Evolutionary conservation across 2,113 vertebrate genomes (phyloP).

Genomic region (Montifringilla adamsi): DNA sequence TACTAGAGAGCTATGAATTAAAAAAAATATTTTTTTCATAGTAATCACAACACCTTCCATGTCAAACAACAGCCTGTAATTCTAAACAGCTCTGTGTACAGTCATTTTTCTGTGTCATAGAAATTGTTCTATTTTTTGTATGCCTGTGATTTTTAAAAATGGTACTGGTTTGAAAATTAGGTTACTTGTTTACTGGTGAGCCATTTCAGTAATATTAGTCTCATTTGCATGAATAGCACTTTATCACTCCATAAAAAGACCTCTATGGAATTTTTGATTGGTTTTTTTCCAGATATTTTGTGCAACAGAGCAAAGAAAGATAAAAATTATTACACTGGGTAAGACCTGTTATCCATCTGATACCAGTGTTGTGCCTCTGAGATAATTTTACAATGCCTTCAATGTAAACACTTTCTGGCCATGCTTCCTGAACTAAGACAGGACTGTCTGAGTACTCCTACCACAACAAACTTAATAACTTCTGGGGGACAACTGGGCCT

Average conservation of each 20-base stretch:
- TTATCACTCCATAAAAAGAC: neutral
- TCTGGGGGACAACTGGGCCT: neutral
- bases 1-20: neutral
- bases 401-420: neutral
- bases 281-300: neutral
- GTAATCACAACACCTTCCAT: neutral
- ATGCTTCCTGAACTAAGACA: neutral
- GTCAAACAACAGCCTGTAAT: neutral
- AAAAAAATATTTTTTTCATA: neutral
- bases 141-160: neutral
- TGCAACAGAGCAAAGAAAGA: neutral
- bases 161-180: neutral
- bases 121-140: neutral
- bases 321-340: neutral
- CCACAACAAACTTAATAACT: neutral
- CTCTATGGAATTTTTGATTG: neutral
- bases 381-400: neutral
- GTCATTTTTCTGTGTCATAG: neutral
- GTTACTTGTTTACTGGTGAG: neutral
- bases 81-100: neutral
- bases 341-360: neutral
- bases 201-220: neutral
- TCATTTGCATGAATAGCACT: neutral
- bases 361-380: neutral
- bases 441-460: neutral